Base-by-base conservation (phyloP, 2,797 vertebrate species). In the Xiphophorus birchmanni region DNA sequence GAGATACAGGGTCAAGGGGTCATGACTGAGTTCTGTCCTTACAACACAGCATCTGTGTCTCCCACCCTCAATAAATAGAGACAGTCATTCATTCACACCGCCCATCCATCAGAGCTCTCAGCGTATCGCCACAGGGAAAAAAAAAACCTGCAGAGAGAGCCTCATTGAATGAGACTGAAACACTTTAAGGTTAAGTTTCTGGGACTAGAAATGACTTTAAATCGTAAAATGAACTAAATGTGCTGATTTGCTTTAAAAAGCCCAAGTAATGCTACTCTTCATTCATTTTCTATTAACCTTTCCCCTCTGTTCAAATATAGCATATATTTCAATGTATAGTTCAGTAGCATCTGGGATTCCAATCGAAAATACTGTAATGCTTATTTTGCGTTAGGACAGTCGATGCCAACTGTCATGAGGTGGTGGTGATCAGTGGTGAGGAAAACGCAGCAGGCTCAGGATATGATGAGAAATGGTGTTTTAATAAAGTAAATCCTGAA, bases 31-130 rank as follows among this genome's bases (percentile, higher is more conserved):
- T 92, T 83, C 90, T 92, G 93, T 93, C 94, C 91, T 89, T 94
- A 95, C 95, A 95, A 95, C 94, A 95, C 90, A 86, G 82, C 58
- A 88, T 88, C 95, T 96, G 94, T 96, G 92, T 93, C 91, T 92
- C 91, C 93, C 90, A 80, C 93, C 90, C 86, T 95, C 93, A 95
- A 95, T 96, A 95, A 95, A 96, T 95, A 96, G 88, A 95, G 94
- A 92, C 90, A 91, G 89, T 93, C 93, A 94, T 96, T 96, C 94
- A 96, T 91, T 90, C 89, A 76, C 58, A 90, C 93, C 93, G 93
- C 93, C 92, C 91, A 96, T 95, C 95, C 94, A 91, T 95, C 92
- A 95, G 90, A 93, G 93, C 93, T 89, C 93, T 91, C 86, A 91
- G 86, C 92, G 79, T 92, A 93, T 91, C 77, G 60, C 90, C 86